These are phyloP conservation scores for Ctena decussata DNA, from an alignment of 2,888 invertebrate genomes.

Conservation along the genomic window DNA sequence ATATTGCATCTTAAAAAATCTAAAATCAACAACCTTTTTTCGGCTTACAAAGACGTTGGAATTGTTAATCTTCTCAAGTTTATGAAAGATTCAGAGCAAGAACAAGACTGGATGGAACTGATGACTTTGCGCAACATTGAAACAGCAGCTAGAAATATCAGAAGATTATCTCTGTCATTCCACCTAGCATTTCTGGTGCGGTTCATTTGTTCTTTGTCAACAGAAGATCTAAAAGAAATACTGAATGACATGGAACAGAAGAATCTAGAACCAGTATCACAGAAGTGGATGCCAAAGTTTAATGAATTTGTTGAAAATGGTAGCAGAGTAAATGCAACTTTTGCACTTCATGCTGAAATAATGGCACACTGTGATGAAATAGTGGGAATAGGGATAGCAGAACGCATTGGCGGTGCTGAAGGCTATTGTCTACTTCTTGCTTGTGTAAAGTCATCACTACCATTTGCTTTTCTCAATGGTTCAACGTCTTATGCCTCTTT, in stretches of 20 bases:
- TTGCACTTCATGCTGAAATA: constrained; percentile 22
- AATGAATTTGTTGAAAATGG: neutral
- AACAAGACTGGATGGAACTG: constrained; percentile 43
- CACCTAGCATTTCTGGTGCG: constrained; percentile 21
- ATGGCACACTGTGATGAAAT: constrained; percentile 16
- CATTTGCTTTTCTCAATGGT: neutral
- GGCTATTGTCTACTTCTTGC: neutral
- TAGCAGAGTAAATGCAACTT: neutral
- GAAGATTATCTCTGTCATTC: constrained; percentile 12
- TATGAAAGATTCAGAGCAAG: constrained; percentile 44
- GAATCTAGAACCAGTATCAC: neutral
- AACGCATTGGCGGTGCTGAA: neutral
- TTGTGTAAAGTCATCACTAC: neutral
- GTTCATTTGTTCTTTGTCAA: neutral
- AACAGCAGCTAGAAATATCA: constrained; percentile 25
- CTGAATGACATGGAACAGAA: neutral
- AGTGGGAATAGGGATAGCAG: neutral
- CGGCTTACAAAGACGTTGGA: constrained; percentile 45
- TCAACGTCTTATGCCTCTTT: neutral
- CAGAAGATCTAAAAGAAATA: neutral
- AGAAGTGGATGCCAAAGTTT: neutral
- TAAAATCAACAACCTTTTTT: constrained; percentile 43
- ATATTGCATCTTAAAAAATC: constrained; percentile 48
- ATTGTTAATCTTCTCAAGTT: constrained; percentile 39
- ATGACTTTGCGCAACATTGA: constrained; percentile 35